Evolutionary conservation across 2,113 vertebrate genomes (phyloP).

Genomic region (Xenotilapia caudafasciata): DNA sequence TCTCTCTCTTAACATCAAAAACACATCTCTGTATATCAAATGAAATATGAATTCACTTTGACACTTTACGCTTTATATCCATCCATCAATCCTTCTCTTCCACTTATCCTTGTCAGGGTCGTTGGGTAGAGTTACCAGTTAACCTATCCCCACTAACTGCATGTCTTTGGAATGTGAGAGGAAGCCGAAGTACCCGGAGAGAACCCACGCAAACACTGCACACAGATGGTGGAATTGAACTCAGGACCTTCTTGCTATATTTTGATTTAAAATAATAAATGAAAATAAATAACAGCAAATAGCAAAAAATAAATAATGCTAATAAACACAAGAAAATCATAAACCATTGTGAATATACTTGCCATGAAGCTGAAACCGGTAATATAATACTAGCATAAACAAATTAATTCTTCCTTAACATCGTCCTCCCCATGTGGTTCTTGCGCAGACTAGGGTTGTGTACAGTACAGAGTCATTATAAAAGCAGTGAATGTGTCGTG

Average conservation of each 20-base stretch:
- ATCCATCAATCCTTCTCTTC: not conserved
- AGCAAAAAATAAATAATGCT: not conserved
- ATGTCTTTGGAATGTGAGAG: not conserved
- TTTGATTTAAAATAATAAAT: not conserved
- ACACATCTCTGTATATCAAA: not conserved
- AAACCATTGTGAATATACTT: not conserved
- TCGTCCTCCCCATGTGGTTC: not conserved
- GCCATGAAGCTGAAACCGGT: not conserved
- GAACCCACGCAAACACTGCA: not conserved
- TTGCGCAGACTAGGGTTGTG: not conserved
- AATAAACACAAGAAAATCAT: not conserved
- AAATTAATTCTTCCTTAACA: not conserved
- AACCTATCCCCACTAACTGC: not conserved
- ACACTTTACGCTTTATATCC: not conserved
- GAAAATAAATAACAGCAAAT: not conserved
- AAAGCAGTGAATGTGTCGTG: constrained; percentile 20
- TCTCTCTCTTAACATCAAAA: not conserved
- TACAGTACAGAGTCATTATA: constrained; percentile 44
- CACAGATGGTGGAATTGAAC: not conserved
- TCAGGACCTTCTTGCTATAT: not conserved
- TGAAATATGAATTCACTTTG: not conserved
- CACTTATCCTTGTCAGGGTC: not conserved
- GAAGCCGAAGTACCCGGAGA: not conserved
- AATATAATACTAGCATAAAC: not conserved
- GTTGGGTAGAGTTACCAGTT: not conserved